Conservation (phyloP, 2,888 invertebrate species). For the Leucophenga montana region DNA sequence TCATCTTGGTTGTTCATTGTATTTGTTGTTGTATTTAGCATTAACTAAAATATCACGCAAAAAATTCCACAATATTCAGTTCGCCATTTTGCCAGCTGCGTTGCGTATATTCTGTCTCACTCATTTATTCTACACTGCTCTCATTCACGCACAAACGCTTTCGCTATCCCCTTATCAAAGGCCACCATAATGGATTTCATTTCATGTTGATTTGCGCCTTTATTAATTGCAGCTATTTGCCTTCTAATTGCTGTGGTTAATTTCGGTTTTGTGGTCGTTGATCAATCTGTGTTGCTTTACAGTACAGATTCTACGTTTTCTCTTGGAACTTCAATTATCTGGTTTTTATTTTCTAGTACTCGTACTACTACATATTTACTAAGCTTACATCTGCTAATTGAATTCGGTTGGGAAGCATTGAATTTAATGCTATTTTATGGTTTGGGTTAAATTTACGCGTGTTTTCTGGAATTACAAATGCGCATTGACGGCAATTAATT, state of each 20-base stretch:
- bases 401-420: neutral
- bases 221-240: constrained; percentile 52
- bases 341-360: no score
- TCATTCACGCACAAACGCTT: constrained; percentile 8
- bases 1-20: no score
- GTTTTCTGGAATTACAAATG: neutral
- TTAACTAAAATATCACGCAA: no score
- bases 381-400: neutral
- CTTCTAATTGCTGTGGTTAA: constrained; percentile 48
- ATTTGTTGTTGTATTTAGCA: no score
- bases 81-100: no score
- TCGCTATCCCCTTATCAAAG: no score
- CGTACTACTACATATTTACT: no score
- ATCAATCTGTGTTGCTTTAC: constrained; percentile 18
- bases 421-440: neutral
- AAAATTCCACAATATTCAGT: no score
- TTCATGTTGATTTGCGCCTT: constrained; percentile 28
- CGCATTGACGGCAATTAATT: neutral
- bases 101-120: no score
- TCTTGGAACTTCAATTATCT: no score
- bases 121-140: neutral
- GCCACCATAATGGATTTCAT: constrained; percentile 43
- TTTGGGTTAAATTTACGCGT: neutral
- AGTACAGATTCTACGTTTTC: no score
- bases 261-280: constrained; percentile 38